phyloP scores from a whole-genome alignment of 2,888 invertebrate genomes.

The Caenorhabditis japonica region DNA sequence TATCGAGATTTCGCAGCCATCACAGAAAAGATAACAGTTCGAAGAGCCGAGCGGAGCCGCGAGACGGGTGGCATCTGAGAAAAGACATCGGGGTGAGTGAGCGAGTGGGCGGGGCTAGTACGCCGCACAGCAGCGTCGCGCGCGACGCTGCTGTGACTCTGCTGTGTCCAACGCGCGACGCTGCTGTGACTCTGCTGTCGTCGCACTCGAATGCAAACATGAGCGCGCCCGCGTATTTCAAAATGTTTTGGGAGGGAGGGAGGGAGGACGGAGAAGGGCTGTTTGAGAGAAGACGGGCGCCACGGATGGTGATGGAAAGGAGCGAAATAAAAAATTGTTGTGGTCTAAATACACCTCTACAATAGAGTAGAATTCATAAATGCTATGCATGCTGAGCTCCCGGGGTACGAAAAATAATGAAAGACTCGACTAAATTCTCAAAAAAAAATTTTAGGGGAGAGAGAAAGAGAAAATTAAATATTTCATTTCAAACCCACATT shows the following conservation, averaged over 20 bases:
- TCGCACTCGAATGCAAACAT: slow-evolving; percentile 43
- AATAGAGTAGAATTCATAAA: slow-evolving; percentile 9
- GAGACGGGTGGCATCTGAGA: slow-evolving; percentile 12
- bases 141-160: too few relatives aligned
- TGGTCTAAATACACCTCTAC: slow-evolving; percentile 13
- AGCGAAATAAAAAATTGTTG: slow-evolving; percentile 14
- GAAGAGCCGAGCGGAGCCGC: slow-evolving; percentile 12
- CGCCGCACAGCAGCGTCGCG: slow-evolving; percentile 35
- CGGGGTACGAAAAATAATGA: not conserved
- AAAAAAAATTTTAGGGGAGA: too few relatives aligned
- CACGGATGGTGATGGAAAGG: slow-evolving; percentile 27
- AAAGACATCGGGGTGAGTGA: not conserved
- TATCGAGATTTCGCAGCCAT: slow-evolving; percentile 14
- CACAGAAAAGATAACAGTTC: slow-evolving; percentile 41
- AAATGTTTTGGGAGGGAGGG: slow-evolving; percentile 41
- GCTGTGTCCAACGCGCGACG: too few relatives aligned
- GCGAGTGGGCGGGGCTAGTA: slow-evolving; percentile 44
- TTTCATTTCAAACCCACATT: too few relatives aligned
- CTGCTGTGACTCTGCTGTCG: slow-evolving; percentile 13
- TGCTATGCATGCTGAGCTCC: too few relatives aligned
- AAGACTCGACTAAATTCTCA: too few relatives aligned
- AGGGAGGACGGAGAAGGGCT: slow-evolving; percentile 8
- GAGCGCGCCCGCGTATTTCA: slow-evolving; percentile 51
- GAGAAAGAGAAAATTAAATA: too few relatives aligned
- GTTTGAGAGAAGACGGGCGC: slow-evolving; percentile 4